Base-by-base conservation (phyloP, 2,797 vertebrate genomes). In the Takifugu rubripes region DNA sequence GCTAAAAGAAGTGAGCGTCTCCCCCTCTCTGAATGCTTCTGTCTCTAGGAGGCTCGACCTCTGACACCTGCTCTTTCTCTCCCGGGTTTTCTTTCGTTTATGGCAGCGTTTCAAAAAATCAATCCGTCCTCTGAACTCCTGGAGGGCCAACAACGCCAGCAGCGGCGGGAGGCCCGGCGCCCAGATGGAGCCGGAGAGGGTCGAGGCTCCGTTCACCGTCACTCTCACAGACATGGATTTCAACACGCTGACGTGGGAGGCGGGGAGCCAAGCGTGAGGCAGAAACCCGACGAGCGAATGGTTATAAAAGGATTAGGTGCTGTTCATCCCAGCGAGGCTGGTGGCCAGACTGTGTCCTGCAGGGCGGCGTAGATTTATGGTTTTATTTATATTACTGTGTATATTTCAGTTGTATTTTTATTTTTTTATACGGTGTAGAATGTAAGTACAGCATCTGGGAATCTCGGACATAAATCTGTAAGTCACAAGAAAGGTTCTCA, bases 31-130 rank as follows among this genome's bases (percentile, higher is more conserved):
- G 45, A 58, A 50, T 21, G 44, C 44, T 9, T 10, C 44, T 8
- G n/a, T 46, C 17, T 46, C 44, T 45, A 52, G 77, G 50, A 3
- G 9, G 43, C 80, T 75, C 59, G 71, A 55, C 45, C 40, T 50
- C 43, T 44, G 14, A 33, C 47, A 27, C 3, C 17, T 10, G 17
- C 16, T 46, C 1, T 33, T 27, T 21, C n/a, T 10, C 7, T 25
- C 58, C 21, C 9, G n/a, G 52, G 43, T 68, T 12, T 16, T 40
- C 3, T 6, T 56, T 64, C 3, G 36, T 33, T 54, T 31, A 11
- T 48, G 50, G 33, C 84, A 95, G 93, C 91, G 93, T 59, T 93
- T 94, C 71, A 62, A 66, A 69, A 93, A 93, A 77, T 67, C 93
- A 3, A 89, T 91, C 29, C 88, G 81, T 61, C 93, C 94, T 12